A percentile compares a stretch with the other conserved stretches of the same genome.
Evolutionary conservation across 2,113 vertebrate species (phyloP).

Genomic region (Gopherus evgoodei): DNA sequence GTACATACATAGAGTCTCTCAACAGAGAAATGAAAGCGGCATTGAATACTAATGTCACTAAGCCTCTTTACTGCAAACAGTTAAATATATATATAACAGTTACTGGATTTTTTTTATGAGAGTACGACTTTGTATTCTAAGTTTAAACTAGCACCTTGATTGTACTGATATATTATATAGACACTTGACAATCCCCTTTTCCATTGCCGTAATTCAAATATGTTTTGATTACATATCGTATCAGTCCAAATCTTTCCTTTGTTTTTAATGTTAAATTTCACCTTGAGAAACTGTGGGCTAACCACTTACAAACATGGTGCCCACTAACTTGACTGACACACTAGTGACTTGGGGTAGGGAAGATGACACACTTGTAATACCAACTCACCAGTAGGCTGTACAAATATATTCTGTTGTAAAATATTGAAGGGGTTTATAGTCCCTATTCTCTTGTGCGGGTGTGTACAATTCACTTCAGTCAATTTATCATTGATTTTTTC

Average conservation of each 20-base stretch:
- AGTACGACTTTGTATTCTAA: background rate
- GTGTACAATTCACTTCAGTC: background rate
- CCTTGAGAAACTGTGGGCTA: background rate
- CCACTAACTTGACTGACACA: background rate
- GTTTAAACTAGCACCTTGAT: background rate
- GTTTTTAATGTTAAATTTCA: background rate
- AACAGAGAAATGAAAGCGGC: background rate
- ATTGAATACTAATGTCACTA: background rate
- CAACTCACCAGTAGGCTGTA: background rate
- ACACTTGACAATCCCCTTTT: background rate
- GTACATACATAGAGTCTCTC: background rate
- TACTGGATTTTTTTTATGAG: background rate
- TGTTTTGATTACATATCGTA: background rate
- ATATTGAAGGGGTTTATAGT: background rate
- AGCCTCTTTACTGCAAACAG: background rate
- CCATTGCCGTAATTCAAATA: background rate
- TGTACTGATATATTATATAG: background rate
- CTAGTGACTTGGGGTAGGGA: background rate
- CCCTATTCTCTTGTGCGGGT: background rate
- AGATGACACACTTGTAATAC: background rate
- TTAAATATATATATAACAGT: background rate
- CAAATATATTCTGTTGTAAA: constrained; percentile 33
- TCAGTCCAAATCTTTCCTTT: background rate
- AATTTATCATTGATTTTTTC: background rate
- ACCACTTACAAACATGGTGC: background rate